Evolutionary conservation across 2,113 vertebrate species (phyloP).

Genomic region (Nothoprocta pentlandii): DNA sequence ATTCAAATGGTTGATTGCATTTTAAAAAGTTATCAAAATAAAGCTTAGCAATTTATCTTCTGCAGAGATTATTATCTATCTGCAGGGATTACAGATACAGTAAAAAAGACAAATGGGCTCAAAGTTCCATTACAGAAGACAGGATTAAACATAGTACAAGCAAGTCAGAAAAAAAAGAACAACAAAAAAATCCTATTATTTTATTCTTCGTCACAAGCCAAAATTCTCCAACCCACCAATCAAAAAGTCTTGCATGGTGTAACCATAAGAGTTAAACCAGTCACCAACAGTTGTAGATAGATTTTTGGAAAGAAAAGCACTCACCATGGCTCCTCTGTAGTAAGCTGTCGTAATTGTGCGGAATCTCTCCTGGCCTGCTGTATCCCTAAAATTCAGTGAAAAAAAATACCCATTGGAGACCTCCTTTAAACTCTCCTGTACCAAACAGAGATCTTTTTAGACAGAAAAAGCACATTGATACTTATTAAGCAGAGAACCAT

Average conservation of each 20-base stretch:
- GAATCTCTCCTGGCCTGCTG: conserved; percentile 92
- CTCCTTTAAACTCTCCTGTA: not conserved
- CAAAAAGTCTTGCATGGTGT: not conserved
- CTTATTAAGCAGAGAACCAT: not conserved
- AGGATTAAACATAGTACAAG: not conserved
- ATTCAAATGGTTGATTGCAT: not conserved
- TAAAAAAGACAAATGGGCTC: not conserved
- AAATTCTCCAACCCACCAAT: not conserved
- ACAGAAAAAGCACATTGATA: not conserved
- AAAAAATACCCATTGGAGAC: not conserved
- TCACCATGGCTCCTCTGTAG: conserved; percentile 94
- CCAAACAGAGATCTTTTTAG: not conserved
- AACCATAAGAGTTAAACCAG: not conserved
- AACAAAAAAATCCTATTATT: not conserved
- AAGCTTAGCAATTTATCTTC: not conserved
- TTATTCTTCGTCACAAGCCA: not conserved
- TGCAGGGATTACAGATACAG: not conserved
- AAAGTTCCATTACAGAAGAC: not conserved
- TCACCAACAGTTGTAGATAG: not conserved
- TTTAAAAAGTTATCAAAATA: not conserved
- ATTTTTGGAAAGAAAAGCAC: not conserved
- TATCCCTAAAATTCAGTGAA: conserved; percentile 82
- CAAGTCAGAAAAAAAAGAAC: not conserved
- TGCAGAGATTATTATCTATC: not conserved
- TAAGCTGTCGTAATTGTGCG: conserved; percentile 94